A percentile compares a stretch with the other conserved stretches of the same genome.
phyloP scores from a whole-genome alignment of 2,113 vertebrate species.

The Prietella phreatophila region DNA sequence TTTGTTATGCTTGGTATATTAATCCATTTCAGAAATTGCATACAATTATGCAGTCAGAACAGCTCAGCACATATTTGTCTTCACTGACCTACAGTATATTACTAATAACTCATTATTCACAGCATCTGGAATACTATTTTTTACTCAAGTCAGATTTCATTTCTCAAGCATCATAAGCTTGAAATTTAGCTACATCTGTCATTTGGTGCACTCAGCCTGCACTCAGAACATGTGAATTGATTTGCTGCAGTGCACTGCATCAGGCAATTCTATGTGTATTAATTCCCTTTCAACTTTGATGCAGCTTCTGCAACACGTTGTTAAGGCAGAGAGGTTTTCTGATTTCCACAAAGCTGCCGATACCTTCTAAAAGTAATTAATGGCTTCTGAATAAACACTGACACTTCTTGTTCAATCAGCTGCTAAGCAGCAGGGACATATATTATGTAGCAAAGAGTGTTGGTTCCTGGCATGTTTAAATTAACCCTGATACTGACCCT shows the following conservation, averaged over 20 bases:
- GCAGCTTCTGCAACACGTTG: background rate
- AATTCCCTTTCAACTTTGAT: conserved; percentile 29
- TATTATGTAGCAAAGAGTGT: background rate
- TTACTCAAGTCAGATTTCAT: conserved; percentile 5
- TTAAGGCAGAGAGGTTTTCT: conserved; percentile 15
- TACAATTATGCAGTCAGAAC: conserved; percentile 11
- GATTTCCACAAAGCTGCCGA: conserved; percentile 21
- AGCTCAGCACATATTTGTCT: conserved; percentile 1
- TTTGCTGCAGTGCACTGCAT: conserved; percentile 11
- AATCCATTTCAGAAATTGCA: conserved; percentile 1
- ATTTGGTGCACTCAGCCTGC: background rate
- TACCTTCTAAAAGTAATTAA: conserved; percentile 34
- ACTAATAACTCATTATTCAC: conserved; percentile 24
- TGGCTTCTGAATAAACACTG: conserved; percentile 11
- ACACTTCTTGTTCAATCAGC: background rate
- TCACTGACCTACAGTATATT: conserved; percentile 21
- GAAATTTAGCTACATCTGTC: conserved; percentile 16
- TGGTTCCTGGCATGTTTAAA: background rate
- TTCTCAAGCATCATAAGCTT: conserved; percentile 34
- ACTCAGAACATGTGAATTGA: conserved; percentile 18
- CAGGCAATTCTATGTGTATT: background rate
- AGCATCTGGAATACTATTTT: conserved; percentile 33
- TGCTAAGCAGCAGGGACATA: conserved; percentile 3
- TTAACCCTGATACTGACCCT: background rate
- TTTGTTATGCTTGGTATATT: background rate